A percentile compares a stretch with the other conserved stretches of the same genome.
These are phyloP conservation scores for Champsocephalus esox DNA, from an alignment of 2,797 vertebrate genomes.

Conservation along the genomic window DNA sequence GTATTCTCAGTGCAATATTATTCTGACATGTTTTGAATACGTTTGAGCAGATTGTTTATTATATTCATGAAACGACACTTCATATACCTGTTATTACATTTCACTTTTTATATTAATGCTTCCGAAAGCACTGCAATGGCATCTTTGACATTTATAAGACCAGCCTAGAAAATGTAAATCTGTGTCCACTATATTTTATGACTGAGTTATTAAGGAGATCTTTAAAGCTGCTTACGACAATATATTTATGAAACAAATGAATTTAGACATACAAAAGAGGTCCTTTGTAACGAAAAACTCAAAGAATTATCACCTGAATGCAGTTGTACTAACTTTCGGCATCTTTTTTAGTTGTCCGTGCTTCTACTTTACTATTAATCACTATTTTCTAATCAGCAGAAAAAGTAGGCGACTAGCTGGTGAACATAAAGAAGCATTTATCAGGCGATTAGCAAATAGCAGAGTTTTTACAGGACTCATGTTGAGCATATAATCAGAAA, in stretches of 20 bases:
- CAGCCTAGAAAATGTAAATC: slow-evolving; percentile 30
- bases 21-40: slow-evolving; percentile 13
- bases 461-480: neutral
- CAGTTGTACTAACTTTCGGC: too few relatives aligned
- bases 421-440: neutral
- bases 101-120: slow-evolving; percentile 35
- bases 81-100: slow-evolving; percentile 21
- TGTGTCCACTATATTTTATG: slow-evolving; percentile 13
- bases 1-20: slow-evolving; percentile 2
- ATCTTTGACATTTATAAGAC: slow-evolving; percentile 36
- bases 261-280: neutral
- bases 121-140: slow-evolving; percentile 7
- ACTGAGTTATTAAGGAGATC: slow-evolving; percentile 8
- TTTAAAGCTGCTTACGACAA: neutral
- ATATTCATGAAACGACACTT: slow-evolving; percentile 10
- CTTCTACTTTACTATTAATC: too few relatives aligned
- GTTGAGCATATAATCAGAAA: neutral
- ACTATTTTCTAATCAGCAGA: neutral
- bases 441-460: slow-evolving; percentile 1
- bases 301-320: neutral
- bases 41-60: slow-evolving; percentile 1
- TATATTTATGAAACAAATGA: neutral
- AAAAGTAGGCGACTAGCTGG: neutral
- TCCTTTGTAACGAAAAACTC: neutral
- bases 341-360: too few relatives aligned